These are phyloP conservation scores for Drosophila tsacasi DNA, from an alignment of 1,140 invertebrate species.

Conservation along the genomic window DNA sequence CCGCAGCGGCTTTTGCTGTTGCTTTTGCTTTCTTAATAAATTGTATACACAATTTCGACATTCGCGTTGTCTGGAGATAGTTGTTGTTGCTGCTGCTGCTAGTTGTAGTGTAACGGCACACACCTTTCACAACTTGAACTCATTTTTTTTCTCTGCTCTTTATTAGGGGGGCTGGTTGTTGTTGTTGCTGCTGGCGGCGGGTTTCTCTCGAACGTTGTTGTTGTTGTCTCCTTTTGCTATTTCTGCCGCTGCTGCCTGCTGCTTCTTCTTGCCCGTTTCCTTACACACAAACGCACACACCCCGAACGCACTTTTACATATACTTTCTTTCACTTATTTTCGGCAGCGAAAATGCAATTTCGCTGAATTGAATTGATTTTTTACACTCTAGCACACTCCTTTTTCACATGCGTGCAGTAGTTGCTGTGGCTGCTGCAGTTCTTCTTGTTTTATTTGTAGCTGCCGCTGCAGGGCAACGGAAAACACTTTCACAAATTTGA, in stretches of 20 bases:
- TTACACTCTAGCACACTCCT: slow-evolving; percentile 69
- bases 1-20: slow-evolving; percentile 20
- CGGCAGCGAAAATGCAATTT: slow-evolving; percentile 71
- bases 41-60: slow-evolving; percentile 79
- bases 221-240: slow-evolving; percentile 77
- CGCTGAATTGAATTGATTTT: slow-evolving; percentile 74
- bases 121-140: slow-evolving; percentile 85
- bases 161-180: slow-evolving; percentile 66
- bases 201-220: slow-evolving; percentile 45
- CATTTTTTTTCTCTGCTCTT: slow-evolving; percentile 78
- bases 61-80: slow-evolving; percentile 50
- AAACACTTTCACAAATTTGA: slow-evolving; percentile 78
- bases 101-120: slow-evolving; percentile 76
- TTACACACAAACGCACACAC: slow-evolving; percentile 51
- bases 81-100: slow-evolving; percentile 38
- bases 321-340: slow-evolving; percentile 70
- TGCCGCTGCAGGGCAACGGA: slow-evolving; percentile 32
- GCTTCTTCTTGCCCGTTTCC: slow-evolving; percentile 46
- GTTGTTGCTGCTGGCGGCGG: slow-evolving; percentile 27
- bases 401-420: slow-evolving; percentile 66
- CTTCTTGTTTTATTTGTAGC: slow-evolving; percentile 18
- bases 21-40: slow-evolving; percentile 63
- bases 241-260: slow-evolving; percentile 69
- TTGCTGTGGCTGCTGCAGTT: slow-evolving; percentile 22
- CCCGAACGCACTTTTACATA: slow-evolving; percentile 63